Conservation (phyloP, 2,113 vertebrate genomes). For the Epinephelus cyanopodus region DNA sequence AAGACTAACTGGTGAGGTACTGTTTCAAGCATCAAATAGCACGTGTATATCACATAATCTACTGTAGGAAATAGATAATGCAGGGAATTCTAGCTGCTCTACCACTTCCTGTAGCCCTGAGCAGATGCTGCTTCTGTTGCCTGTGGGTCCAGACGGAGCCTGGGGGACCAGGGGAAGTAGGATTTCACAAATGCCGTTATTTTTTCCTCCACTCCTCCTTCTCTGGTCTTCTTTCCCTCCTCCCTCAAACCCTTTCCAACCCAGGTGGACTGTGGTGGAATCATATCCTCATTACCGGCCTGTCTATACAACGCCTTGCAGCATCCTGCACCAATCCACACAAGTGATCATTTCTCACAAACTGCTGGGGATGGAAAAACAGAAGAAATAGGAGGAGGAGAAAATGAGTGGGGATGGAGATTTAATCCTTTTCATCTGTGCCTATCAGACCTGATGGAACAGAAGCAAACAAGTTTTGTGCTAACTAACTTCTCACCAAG, state of each 20-base stretch:
- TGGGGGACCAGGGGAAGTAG: constrained; percentile 7
- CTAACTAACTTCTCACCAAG: constrained; percentile 12
- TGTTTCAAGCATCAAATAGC: constrained; percentile 1
- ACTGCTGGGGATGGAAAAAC: not conserved
- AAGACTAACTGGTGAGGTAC: not conserved
- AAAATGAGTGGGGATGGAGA: constrained; percentile 2
- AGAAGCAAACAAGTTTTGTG: not conserved
- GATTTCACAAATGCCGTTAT: constrained; percentile 7
- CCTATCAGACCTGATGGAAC: constrained; percentile 16
- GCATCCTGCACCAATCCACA: constrained; percentile 34
- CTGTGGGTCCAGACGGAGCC: constrained; percentile 49
- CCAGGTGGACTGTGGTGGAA: constrained; percentile 26
- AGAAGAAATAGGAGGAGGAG: not conserved
- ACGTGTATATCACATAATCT: constrained; percentile 6
- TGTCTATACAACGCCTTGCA: constrained; percentile 24
- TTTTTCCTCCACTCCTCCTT: not conserved
- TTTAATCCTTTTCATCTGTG: constrained; percentile 43
- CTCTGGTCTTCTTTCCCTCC: not conserved
- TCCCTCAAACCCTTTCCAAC: not conserved
- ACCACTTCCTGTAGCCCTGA: constrained; percentile 19
- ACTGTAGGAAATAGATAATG: constrained; percentile 14
- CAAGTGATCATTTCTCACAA: constrained; percentile 48
- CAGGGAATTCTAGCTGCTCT: constrained; percentile 3
- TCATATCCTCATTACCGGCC: constrained; percentile 44
- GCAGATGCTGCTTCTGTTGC: constrained; percentile 39